A percentile compares a stretch with the other conserved stretches of the same genome.
phyloP scores from a whole-genome alignment of 2,797 vertebrate genomes.

The Platyrinchus mystaceus region DNA sequence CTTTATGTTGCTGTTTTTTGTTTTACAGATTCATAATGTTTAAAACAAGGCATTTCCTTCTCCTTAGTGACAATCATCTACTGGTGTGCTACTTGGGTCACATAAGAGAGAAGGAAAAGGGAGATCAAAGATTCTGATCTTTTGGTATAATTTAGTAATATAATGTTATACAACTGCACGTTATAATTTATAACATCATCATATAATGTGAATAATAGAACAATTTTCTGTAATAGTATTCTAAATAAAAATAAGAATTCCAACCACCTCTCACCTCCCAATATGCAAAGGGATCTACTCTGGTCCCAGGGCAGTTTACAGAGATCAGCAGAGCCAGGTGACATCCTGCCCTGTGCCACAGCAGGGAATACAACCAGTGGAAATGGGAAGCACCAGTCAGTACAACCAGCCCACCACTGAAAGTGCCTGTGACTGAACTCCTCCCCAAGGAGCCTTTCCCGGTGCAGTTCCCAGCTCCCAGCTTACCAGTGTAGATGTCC shows the following conservation, averaged over 20 bases:
- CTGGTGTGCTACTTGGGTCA: background rate
- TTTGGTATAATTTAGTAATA: background rate
- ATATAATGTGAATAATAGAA: background rate
- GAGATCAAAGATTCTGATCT: background rate
- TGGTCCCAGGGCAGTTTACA: background rate
- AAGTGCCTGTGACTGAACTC: background rate
- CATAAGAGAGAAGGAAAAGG: background rate
- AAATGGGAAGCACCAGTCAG: background rate
- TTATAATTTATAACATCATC: background rate
- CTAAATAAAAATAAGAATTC: background rate
- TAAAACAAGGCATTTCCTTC: background rate
- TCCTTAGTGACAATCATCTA: background rate
- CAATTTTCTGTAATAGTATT: background rate
- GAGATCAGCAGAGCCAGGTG: background rate
- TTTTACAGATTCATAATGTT: constrained; percentile 31
- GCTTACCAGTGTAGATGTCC: constrained; percentile 91
- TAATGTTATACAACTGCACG: background rate
- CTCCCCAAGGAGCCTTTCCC: background rate
- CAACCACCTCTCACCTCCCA: background rate
- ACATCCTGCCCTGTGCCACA: background rate
- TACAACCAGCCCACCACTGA: background rate
- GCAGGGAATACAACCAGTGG: background rate
- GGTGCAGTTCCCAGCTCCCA: background rate
- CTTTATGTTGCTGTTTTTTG: background rate
- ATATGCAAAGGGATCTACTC: background rate